These are phyloP conservation scores for Sminthurinus aureus DNA, from an alignment of 2,888 invertebrate species.

Conservation along the genomic window DNA sequence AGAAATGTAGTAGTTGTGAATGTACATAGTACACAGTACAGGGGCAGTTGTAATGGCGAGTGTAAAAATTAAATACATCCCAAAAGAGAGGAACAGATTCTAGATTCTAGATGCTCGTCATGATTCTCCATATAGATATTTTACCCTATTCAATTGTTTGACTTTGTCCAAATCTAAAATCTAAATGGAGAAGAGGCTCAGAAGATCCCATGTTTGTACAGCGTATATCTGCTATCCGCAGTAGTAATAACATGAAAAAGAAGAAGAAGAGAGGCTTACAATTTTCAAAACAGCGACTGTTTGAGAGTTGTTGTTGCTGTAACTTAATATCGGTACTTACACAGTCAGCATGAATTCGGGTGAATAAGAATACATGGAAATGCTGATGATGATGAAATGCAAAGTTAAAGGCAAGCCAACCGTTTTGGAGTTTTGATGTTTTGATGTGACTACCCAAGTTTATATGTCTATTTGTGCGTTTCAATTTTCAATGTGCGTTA, in stretches of 20 bases:
- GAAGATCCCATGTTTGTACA: background rate
- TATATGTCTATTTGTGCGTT: background rate
- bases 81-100: no score
- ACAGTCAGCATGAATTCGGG: slow-evolving; percentile 21
- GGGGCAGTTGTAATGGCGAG: no score
- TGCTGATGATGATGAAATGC: background rate
- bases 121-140: no score
- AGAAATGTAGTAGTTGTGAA: no score
- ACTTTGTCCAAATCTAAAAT: no score
- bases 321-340: slow-evolving; percentile 9
- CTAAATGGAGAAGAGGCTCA: no score
- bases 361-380: background rate
- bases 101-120: no score
- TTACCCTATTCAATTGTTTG: no score
- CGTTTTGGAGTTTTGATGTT: background rate
- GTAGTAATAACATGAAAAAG: background rate
- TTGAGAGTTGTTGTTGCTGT: background rate
- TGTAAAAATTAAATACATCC: no score
- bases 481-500: background rate
- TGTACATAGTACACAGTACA: background rate
- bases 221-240: background rate
- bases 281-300: no score
- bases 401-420: background rate
- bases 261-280: no score
- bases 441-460: background rate